Percentiles rank a stretch among this genome's conserved stretches.
These are phyloP conservation scores for Sphenodon punctatus DNA, from an alignment of 2,797 vertebrate genomes.

Conservation along the genomic window DNA sequence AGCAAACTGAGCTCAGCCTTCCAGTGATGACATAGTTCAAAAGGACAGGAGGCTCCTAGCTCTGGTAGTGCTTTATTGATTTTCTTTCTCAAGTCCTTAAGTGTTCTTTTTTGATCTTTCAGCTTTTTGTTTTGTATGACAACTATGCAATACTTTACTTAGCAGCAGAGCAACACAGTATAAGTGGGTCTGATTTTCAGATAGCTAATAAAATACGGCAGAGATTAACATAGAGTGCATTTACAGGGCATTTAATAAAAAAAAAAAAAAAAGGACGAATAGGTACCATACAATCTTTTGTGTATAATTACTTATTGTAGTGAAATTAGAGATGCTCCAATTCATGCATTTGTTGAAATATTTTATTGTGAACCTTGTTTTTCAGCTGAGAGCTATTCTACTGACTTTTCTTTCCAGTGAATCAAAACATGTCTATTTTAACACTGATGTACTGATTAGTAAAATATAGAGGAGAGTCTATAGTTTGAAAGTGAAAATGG, in stretches of 20 bases:
- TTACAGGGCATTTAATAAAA: not conserved
- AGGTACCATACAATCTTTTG: not conserved
- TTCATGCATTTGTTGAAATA: not conserved
- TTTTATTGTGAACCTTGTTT: not conserved
- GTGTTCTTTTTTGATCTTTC: not conserved
- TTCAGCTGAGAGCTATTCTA: not conserved
- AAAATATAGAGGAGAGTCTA: not conserved
- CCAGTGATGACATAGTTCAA: not conserved
- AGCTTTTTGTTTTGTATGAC: not conserved
- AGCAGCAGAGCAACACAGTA: not conserved
- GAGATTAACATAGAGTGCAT: not conserved
- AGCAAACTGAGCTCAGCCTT: not conserved
- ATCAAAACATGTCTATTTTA: not conserved
- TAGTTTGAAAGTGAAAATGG: not conserved
- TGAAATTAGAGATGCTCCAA: not conserved
- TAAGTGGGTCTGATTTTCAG: not conserved
- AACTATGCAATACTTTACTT: not conserved
- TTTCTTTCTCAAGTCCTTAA: not conserved
- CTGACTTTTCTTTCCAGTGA: not conserved
- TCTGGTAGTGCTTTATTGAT: not conserved
- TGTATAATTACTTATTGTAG: not conserved
- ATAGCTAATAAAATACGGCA: not conserved
- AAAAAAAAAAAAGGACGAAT: not conserved
- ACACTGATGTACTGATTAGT: not conserved
- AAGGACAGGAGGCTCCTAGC: not conserved